phyloP scores from a whole-genome alignment of 2,113 vertebrate genomes.

The Elachura formosa region DNA sequence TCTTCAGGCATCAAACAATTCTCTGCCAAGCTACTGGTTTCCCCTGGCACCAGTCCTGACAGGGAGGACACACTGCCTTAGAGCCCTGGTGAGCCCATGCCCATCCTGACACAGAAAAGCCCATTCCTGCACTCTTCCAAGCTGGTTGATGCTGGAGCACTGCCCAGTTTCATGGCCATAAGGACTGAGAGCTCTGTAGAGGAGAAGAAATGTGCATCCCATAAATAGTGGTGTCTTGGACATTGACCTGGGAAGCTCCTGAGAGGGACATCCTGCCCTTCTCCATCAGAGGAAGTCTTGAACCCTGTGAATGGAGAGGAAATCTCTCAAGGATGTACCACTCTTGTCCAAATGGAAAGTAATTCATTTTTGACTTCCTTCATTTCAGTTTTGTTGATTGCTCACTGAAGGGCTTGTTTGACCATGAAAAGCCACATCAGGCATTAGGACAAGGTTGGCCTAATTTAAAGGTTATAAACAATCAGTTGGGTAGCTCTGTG shows the following conservation, averaged over 20 bases:
- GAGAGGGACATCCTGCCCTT: conserved; percentile 33
- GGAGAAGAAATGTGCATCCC: background rate
- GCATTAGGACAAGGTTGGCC: background rate
- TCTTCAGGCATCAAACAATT: background rate
- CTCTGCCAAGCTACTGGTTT: background rate
- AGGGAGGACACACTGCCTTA: background rate
- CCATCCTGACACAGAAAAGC: background rate
- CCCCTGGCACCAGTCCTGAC: background rate
- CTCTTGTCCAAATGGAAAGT: background rate
- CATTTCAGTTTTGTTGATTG: background rate
- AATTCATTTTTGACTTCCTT: conserved; percentile 21
- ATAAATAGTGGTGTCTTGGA: background rate
- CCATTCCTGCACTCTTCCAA: background rate
- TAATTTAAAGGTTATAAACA: background rate
- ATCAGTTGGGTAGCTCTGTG: background rate
- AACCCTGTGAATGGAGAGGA: conserved; percentile 13
- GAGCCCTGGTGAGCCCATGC: background rate
- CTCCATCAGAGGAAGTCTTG: conserved; percentile 40
- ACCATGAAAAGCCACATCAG: background rate
- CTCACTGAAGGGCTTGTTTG: background rate
- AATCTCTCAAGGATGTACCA: conserved; percentile 31
- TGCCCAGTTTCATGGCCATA: background rate
- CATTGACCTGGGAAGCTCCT: background rate
- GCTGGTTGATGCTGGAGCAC: background rate
- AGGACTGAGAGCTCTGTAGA: background rate